Conservation (phyloP, 2,113 vertebrate genomes). For the Gallinago undulata region DNA sequence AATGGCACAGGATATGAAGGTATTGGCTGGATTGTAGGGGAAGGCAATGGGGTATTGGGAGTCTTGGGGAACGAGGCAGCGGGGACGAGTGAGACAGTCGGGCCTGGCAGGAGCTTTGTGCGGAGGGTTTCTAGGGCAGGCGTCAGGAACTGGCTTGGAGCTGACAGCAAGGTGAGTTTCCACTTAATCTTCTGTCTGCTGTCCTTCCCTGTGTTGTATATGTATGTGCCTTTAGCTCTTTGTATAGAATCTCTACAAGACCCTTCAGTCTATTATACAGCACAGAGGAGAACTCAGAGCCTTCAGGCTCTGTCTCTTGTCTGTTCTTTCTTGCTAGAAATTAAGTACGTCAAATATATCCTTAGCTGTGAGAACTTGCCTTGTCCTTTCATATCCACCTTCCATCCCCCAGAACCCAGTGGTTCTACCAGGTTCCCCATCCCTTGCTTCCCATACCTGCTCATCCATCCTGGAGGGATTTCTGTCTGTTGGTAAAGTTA, state of each 20-base stretch:
- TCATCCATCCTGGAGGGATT: neutral
- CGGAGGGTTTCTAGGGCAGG: neutral
- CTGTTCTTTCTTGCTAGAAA: neutral
- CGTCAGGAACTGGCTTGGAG: neutral
- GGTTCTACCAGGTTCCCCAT: neutral
- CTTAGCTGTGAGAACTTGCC: neutral
- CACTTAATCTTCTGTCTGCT: neutral
- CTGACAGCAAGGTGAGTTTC: constrained; percentile 41
- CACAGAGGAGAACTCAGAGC: neutral
- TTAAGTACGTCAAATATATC: neutral
- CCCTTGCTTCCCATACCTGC: neutral
- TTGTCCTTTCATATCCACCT: neutral
- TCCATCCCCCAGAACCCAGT: neutral
- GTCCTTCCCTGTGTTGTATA: neutral
- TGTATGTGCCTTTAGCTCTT: neutral
- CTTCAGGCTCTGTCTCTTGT: neutral
- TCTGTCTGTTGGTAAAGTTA: neutral
- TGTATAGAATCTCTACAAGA: neutral
- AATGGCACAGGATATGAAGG: constrained; percentile 36
- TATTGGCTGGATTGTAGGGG: neutral
- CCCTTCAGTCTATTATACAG: neutral
- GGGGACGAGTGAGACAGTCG: neutral
- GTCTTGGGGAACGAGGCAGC: neutral
- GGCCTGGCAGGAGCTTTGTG: neutral
- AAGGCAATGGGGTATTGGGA: neutral